Evolutionary conservation across 1,140 invertebrate genomes (phyloP).

Genomic region (Drosophila novamexicana): DNA sequence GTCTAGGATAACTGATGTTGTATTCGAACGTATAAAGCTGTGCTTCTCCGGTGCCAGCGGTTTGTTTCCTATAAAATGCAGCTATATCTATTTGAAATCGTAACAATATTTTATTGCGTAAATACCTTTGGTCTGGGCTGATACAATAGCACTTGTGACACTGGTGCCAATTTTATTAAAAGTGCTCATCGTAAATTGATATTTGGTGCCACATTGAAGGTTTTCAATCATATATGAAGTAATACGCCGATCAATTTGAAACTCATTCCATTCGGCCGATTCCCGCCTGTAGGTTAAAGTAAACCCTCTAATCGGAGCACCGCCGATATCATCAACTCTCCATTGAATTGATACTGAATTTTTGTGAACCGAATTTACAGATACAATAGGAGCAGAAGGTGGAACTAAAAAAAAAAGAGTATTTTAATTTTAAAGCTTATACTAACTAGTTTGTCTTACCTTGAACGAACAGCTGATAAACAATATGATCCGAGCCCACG

Average conservation of each 20-base stretch:
- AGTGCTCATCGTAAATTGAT: conserved; percentile 89
- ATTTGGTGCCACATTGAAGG: conserved; percentile 89
- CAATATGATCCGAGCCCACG: conserved; percentile 87
- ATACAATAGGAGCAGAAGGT: conserved; percentile 88
- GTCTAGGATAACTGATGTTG: conserved; percentile 87
- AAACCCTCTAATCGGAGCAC: conserved; percentile 88
- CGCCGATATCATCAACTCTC: conserved; percentile 88
- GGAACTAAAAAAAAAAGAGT: conserved; percentile 86
- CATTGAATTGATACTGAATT: conserved; percentile 89
- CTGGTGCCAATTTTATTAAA: conserved; percentile 90
- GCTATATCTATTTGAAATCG: conserved; percentile 42
- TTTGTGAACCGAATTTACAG: conserved; percentile 88
- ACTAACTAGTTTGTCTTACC: conserved; percentile 35
- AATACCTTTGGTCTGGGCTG: conserved; percentile 86
- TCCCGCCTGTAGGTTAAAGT: conserved; percentile 87
- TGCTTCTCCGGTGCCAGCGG: conserved; percentile 85
- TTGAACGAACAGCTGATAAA: conserved; percentile 87
- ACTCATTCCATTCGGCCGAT: conserved; percentile 87
- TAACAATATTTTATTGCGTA: not conserved
- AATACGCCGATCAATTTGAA: conserved; percentile 87
- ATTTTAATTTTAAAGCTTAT: not conserved
- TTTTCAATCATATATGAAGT: conserved; percentile 87
- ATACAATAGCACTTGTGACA: conserved; percentile 87
- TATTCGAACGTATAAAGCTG: conserved; percentile 86
- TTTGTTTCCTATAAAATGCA: conserved; percentile 84